Evolutionary conservation across 35 echinoderm and acorn worm genomes (phyloP), one percentile per base, ranked within the genome.

Genomic region (Apostichopus japonicus): DNA sequence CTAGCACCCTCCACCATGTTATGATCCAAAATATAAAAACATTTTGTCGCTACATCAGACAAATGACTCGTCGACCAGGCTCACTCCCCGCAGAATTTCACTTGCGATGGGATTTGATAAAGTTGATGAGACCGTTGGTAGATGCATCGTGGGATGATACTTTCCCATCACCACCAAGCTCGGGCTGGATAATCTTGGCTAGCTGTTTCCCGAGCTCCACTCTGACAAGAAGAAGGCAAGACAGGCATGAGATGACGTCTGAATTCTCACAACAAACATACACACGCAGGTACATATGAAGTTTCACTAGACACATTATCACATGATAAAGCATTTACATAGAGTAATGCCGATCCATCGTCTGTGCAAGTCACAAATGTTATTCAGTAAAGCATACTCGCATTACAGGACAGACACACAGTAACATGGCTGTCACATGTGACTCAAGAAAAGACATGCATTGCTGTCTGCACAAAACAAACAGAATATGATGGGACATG

Each of bases 151-250:
- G 97, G 54, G 93, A 89, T 65, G 93, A 93, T 3, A 99, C 92
- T 72, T 92, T 87, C 4, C 78, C 94, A 9, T 77, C 56, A 25
- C 83, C 94, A 53, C 58, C 77, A 23, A 99, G 90, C 94, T 99
- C 97, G 7, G 97, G 97, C 56, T 99, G 97, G 89, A 99, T 99
- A 22, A 99, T 93, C 84, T 99, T 99, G 19, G 97, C 97, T 6
- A 99, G 92, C 80, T 99, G 93, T 72, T 99, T 99, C 14, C 97
- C 97, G 27, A 99, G 95, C 33, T 99, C 97, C 79, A 99, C 97
- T 22, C 97, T 99, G 78, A 33, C 89, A 73, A 72, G 54, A 90
- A 71, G 23, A 19, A 59, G 78, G 17, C 10, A 80, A 90, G 19
- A 90, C 53, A 79, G n/a, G 54, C 53, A 79, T 61, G 57, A 61